Percentiles rank a stretch among this genome's conserved stretches.
These are phyloP conservation scores for Aricia agestis DNA, from an alignment of 1,140 invertebrate genomes.

Conservation along the genomic window DNA sequence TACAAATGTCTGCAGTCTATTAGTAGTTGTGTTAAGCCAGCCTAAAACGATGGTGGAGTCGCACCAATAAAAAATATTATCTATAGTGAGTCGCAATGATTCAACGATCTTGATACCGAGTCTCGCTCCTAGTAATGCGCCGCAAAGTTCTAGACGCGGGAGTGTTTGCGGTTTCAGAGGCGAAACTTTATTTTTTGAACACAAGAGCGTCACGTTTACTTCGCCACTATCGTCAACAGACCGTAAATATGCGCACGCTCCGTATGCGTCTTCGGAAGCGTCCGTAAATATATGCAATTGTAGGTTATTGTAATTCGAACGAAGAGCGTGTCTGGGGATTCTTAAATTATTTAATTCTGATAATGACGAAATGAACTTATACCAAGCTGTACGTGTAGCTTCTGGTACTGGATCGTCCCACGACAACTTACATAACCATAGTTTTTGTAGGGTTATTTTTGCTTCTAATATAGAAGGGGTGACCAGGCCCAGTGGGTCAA, in stretches of 20 bases:
- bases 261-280: conserved; percentile 18
- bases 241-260: conserved; percentile 14
- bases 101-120: too few species aligned
- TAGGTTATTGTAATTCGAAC: background rate
- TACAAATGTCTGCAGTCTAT: too few species aligned
- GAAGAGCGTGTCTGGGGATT: background rate
- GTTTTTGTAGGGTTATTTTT: conserved; percentile 39
- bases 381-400: background rate
- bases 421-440: conserved; percentile 34
- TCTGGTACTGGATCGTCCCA: conserved; percentile 44
- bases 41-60: too few species aligned
- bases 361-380: conserved; percentile 5
- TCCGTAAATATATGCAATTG: conserved; percentile 17
- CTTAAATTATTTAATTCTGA: conserved; percentile 10
- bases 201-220: too few species aligned
- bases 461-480: conserved; percentile 33
- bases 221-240: background rate
- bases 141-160: too few species aligned
- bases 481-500: conserved; percentile 48
- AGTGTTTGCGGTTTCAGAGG: too few species aligned
- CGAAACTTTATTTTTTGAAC: too few species aligned
- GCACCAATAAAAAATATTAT: too few species aligned
- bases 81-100: too few species aligned
- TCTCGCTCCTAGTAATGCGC: too few species aligned
- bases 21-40: too few species aligned